Evolutionary conservation across 2,888 invertebrate genomes (phyloP).

Genomic region (Zhengitettix transpicula): DNA sequence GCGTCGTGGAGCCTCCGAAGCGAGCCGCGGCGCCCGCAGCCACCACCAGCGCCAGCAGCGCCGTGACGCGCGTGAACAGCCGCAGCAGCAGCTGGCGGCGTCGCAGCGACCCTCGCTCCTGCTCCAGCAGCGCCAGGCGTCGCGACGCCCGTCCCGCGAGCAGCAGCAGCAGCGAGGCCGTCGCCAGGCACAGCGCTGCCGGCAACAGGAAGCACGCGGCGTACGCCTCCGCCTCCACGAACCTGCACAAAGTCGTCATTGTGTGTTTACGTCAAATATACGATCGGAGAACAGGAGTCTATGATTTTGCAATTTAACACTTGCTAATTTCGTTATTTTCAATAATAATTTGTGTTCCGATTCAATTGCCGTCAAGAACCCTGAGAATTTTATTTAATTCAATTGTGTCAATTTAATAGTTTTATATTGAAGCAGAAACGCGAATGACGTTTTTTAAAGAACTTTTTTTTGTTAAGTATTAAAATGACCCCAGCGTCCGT

Average conservation of each 20-base stretch:
- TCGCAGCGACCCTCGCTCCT: slow-evolving; percentile 40
- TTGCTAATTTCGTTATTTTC: no score
- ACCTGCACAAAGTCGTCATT: slow-evolving; percentile 23
- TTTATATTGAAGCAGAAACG: no score
- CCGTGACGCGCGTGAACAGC: slow-evolving; percentile 37
- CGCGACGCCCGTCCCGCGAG: not conserved
- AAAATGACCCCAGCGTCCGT: no score
- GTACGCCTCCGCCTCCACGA: slow-evolving; percentile 30
- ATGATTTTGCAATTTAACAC: no score
- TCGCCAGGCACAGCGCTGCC: slow-evolving; percentile 30
- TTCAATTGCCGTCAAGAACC: no score
- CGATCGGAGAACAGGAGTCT: no score
- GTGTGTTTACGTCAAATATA: not conserved
- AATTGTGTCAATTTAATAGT: no score
- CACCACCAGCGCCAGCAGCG: slow-evolving; percentile 30
- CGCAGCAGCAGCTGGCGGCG: slow-evolving; percentile 38
- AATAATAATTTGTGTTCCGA: no score
- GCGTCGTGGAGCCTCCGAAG: slow-evolving; percentile 18
- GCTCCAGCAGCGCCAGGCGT: slow-evolving; percentile 23
- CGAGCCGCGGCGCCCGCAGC: slow-evolving; percentile 22
- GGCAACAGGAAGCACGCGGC: slow-evolving; percentile 32
- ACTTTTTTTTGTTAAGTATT: no score
- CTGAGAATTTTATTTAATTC: no score
- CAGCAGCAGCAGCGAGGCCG: slow-evolving; percentile 15
- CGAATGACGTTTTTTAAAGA: no score